Evolutionary conservation across 2,113 vertebrate species (phyloP), one percentile per base, ranked within the genome.

Genomic region (Sminthopsis crassicaudata): DNA sequence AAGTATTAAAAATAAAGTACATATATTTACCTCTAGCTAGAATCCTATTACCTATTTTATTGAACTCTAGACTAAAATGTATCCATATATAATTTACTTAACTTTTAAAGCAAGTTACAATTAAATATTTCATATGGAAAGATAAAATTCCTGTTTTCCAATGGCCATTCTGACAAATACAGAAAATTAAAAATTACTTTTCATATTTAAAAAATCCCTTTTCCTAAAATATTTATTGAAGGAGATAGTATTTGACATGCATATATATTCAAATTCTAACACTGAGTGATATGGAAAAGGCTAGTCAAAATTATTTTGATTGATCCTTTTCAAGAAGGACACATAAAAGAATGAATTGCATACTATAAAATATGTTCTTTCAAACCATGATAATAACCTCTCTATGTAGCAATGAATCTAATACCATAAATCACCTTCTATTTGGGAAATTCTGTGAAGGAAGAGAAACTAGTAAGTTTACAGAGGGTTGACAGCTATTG

Each of bases 51-150:
- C 16, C 60, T 94, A 46, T 92, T 55, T 94, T 12, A 91, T 90
- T 76, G 84, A 96, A 97, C 93, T 91, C 36, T 92, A 92, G 92
- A 51, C 9, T 96, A n/a, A 76, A 96, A 96, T 91, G 94, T 93
- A 93, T 95, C 46, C 19, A 89, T 90, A 96, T 90, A 12, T 89
- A 92, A 90, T 16, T 30, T 5, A 50, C 1, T 53, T 1, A 46
- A 91, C 42, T 27, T 90, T 22, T 27, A 95, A 90, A 97, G 53
- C 0, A 0, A 8, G 67, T 96, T 94, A 0, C 53, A 95, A 94
- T 90, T 92, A 26, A 14, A 0, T 92, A 51, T 23, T 96, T 96
- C 92, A 53, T 6, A 46, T 42, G 46, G 0, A 90, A 93, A 92
- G 57, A n/a, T 88, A 6, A 51, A 27, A 90, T 95, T 57, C 51